Percentiles rank a stretch among this genome's conserved stretches.
phyloP scores from a whole-genome alignment of 2,113 vertebrate species.

The Alexandromys fortis region DNA sequence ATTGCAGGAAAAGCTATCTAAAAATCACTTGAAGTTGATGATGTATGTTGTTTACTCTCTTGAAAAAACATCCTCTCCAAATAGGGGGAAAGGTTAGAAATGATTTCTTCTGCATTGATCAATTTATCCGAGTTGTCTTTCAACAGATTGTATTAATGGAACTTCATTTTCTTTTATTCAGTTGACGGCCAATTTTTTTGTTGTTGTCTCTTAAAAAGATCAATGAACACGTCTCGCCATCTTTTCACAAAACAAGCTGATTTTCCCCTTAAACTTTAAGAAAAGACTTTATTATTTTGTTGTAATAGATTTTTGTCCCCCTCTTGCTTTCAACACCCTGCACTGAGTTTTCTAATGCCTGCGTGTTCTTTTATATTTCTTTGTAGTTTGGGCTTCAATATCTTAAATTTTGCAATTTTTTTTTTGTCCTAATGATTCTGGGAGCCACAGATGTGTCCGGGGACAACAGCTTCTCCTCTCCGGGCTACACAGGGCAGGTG shows the following conservation, averaged over 20 bases:
- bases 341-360: constrained; percentile 81
- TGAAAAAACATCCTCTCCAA: constrained; percentile 82
- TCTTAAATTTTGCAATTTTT: constrained; percentile 76
- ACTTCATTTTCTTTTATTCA: constrained; percentile 91
- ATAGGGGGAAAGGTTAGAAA: constrained; percentile 88
- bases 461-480: background rate
- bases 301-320: constrained; percentile 87
- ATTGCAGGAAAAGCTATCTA: constrained; percentile 82
- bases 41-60: constrained; percentile 83
- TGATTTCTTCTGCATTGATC: constrained; percentile 89
- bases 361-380: constrained; percentile 77
- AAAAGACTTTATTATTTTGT: constrained; percentile 88
- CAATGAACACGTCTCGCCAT: constrained; percentile 87
- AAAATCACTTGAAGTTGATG: constrained; percentile 85
- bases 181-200: constrained; percentile 85
- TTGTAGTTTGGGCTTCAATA: constrained; percentile 82
- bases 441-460: background rate
- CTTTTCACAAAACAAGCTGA: constrained; percentile 87
- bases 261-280: constrained; percentile 89
- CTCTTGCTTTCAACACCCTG: constrained; percentile 81
- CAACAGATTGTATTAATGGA: constrained; percentile 89
- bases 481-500: background rate
- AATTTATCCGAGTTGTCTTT: constrained; percentile 89
- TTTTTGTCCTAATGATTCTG: constrained; percentile 41
- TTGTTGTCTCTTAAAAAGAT: constrained; percentile 88